Conservation (phyloP, 2,113 vertebrate species). For the Oreotrochilus melanogaster region DNA sequence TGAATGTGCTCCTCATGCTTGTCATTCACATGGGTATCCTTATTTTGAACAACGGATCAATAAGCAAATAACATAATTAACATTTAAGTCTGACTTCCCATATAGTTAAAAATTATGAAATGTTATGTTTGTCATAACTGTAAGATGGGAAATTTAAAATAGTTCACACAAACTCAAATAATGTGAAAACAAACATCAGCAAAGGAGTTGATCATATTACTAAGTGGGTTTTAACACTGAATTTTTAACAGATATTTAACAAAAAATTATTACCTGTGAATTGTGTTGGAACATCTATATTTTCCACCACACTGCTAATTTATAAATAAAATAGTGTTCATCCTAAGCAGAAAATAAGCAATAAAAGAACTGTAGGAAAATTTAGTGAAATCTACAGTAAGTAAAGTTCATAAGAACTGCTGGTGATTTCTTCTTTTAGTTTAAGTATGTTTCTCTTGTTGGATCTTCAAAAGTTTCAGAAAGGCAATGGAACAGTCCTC, state of each 20-base stretch:
- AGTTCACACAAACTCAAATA: neutral
- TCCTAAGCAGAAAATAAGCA: neutral
- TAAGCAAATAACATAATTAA: neutral
- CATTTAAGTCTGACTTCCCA: neutral
- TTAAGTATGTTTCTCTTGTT: neutral
- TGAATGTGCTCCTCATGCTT: neutral
- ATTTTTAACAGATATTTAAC: neutral
- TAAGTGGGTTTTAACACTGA: neutral
- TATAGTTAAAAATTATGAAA: neutral
- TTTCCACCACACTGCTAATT: neutral
- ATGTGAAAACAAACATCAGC: neutral
- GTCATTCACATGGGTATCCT: neutral
- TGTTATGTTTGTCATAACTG: neutral
- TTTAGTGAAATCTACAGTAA: neutral
- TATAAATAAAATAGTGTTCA: neutral
- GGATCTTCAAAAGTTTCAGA: neutral
- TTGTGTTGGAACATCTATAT: neutral
- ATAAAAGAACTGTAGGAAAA: neutral
- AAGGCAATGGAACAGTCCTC: neutral
- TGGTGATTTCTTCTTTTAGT: too few relatives aligned
- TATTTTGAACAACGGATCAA: neutral
- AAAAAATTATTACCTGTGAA: neutral
- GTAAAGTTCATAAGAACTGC: neutral
- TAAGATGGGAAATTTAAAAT: neutral
- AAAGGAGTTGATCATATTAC: neutral